Evolutionary conservation across 2,797 vertebrate genomes (phyloP), one percentile per base, ranked within the genome.

Genomic region (Apogon talboti): DNA sequence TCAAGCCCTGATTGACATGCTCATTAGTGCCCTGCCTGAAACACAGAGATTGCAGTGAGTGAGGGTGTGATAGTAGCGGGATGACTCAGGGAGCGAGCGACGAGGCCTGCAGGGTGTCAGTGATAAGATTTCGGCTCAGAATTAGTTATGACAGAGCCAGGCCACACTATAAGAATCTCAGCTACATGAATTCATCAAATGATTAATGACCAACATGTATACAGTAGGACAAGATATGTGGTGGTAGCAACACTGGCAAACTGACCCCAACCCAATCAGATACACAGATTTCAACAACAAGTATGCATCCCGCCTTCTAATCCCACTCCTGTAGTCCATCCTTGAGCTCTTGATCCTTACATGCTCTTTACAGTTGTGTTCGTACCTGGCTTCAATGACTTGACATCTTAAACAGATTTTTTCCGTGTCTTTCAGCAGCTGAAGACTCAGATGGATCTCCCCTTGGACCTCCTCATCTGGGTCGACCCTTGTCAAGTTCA

Each of bases 381-480:
- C 2, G 33, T 83, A 96, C 96, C 96, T 96, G 86, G 96, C 96
- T 88, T 95, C 92, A 0, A 95, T 92, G 75, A 98, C 86, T 21
- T 94, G 94, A 68, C 96, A 97, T 55, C 84, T 89, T 55, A 98
- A 90, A 45, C 82, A 84, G 40, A 86, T 84, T 0, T 89, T 93
- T 38, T 87, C 87, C 6, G 66, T 47, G 0, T 82, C 91, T 74
- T 92, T 83, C 15, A 91, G 83, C 3, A 97, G 84, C 71, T 81
- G 77, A 81, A 98, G 81, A 2, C 92, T 92, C 79, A 97, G 81
- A n/a, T 92, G 92, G 84, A 98, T 92, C 90, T 98, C 96, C 0
- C 96, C 96, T 86, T 97, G 96, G 52, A 97, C 95, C 83, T 98
- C 96, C 1, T 95, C 91, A 2, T 96, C 92, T 0, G 95, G 96